Percentiles rank a stretch among this genome's conserved stretches.
These are phyloP conservation scores for Sebastes glaucus DNA, from an alignment of 2,797 vertebrate genomes.

Conservation along the genomic window DNA sequence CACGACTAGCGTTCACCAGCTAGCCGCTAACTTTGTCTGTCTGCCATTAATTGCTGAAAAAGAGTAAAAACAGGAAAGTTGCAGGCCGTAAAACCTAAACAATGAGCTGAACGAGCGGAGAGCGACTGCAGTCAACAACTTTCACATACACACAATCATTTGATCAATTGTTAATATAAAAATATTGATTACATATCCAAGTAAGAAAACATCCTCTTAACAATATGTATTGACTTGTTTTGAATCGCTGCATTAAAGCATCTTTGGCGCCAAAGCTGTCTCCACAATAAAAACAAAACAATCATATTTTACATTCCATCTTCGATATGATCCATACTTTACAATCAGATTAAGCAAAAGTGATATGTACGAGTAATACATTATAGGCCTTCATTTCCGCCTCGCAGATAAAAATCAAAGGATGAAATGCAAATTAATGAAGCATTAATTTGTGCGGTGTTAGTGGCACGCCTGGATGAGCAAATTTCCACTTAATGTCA, in stretches of 20 bases:
- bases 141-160: background rate
- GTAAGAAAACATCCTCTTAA: background rate
- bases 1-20: too few species aligned
- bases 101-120: background rate
- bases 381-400: constrained; percentile 23
- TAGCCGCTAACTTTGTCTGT: too few species aligned
- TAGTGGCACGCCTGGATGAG: constrained; percentile 11
- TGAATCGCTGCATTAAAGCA: background rate
- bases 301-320: background rate
- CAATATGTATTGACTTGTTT: background rate
- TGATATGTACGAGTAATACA: constrained; percentile 6
- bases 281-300: background rate
- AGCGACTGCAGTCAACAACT: background rate
- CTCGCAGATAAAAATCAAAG: constrained; percentile 39
- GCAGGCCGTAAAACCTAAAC: background rate
- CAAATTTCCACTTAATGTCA: constrained; percentile 41
- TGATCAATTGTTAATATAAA: background rate
- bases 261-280: background rate
- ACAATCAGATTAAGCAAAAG: constrained; percentile 13
- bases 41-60: background rate
- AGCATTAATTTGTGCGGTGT: constrained; percentile 23
- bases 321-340: background rate
- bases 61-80: background rate
- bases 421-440: constrained; percentile 36
- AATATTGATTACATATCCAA: background rate